Evolutionary conservation across 1,140 invertebrate genomes (phyloP).

Genomic region (Penaeus chinensis): DNA sequence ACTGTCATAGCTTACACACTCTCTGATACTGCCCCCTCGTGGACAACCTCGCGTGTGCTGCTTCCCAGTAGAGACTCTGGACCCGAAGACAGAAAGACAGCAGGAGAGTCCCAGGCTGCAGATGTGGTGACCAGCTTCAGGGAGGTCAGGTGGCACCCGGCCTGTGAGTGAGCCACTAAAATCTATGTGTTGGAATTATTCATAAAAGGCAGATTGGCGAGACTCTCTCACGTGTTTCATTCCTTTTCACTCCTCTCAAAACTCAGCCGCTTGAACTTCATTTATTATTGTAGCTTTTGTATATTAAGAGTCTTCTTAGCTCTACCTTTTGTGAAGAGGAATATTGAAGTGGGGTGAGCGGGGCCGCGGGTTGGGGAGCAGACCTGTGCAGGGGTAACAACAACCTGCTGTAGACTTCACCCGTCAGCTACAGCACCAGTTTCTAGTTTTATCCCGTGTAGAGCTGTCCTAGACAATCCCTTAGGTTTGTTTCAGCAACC

Average conservation of each 20-base stretch:
- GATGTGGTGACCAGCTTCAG: slow-evolving; percentile 41
- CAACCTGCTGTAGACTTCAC: slow-evolving; percentile 41
- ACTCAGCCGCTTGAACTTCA: slow-evolving; percentile 21
- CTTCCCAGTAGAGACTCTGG: slow-evolving; percentile 28
- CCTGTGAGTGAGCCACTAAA: slow-evolving; percentile 42
- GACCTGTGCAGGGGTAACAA: slow-evolving; percentile 44
- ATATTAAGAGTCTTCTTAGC: slow-evolving; percentile 42
- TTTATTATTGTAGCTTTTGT: slow-evolving; percentile 17
- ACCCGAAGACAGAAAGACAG: slow-evolving; percentile 40
- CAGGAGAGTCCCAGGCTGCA: slow-evolving; percentile 32
- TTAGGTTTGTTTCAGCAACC: slow-evolving; percentile 44
- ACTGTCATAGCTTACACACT: slow-evolving; percentile 39
- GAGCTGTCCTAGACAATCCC: slow-evolving; percentile 47
- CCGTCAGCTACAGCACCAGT: slow-evolving; percentile 41
- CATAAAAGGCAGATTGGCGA: slow-evolving; percentile 43
- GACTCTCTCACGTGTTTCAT: slow-evolving; percentile 26
- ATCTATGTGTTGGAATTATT: slow-evolving; percentile 25
- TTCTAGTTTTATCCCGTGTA: slow-evolving; percentile 41
- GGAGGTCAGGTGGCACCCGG: slow-evolving; percentile 43
- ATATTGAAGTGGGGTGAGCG: slow-evolving; percentile 27
- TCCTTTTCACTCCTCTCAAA: background rate
- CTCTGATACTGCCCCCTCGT: slow-evolving; percentile 36
- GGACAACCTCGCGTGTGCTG: slow-evolving; percentile 46
- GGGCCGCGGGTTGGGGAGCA: slow-evolving; percentile 48
- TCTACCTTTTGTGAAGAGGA: slow-evolving; percentile 39